Base-by-base conservation (phyloP, 2,113 vertebrate species). In the Paracanthobrama guichenoti region DNA sequence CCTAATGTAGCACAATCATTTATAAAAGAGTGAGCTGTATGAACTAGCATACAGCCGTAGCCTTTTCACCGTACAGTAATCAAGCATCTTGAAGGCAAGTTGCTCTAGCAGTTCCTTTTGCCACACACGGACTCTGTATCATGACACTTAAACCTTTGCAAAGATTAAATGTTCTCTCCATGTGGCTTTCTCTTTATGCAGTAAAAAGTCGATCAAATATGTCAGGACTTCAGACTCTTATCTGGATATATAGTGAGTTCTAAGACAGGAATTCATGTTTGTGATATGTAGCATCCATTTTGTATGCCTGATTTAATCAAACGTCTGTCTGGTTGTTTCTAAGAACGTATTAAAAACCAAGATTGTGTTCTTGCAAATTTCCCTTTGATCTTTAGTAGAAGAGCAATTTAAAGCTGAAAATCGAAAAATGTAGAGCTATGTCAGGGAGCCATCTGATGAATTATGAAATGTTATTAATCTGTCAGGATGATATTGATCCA, bases 401-500 rank as follows among this genome's bases (percentile, higher is more conserved):
- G 60, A 67, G 42, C 42, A 46, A 64, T 79, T 79, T 79, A 46
- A 2, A 35, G 26, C 24, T 64, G 60, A 48, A 66, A 80, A 66
- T 80, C 60, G 1, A 42, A 79, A 66, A 50, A 22, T 66, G 44
- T 24, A 35, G 26, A 48, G 6, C 60, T 8, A n/a, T 6, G 18
- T 50, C 24, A 14, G 60, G 78, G 79, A 80, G 42, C 9, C 60
- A 20, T 64, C 66, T 82, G 66, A 42, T 71, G 50, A 82, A 71
- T 71, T 55, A 71, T 39, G 66, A 72, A 82, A 72, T 71, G n/a
- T 3, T 18, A 82, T 71, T n/a, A 71, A 55, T 82, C 66, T 71
- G 66, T 55, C 80, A 57, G 48, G 44, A 26, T 71, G 64, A 82
- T 71, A 72, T 82, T 82, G 66, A 82, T 82, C 48, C 12, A 72